These are phyloP conservation scores for Ochropacha duplaris DNA, from an alignment of 2,888 invertebrate genomes.

Conservation along the genomic window DNA sequence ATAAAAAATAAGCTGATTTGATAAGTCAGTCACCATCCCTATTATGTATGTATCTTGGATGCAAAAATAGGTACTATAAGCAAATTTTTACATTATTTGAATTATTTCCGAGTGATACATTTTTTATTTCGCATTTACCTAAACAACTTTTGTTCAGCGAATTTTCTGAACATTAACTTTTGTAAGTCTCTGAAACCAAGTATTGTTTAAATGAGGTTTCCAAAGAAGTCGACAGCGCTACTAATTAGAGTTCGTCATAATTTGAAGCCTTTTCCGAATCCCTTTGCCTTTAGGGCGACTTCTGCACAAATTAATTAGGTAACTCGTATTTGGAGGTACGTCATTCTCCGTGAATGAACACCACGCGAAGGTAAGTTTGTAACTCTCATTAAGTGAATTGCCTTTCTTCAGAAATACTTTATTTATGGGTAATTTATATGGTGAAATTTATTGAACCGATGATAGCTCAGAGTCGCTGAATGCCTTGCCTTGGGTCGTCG, in stretches of 20 bases:
- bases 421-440: too few relatives aligned
- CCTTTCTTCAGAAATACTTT: background rate
- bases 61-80: too few relatives aligned
- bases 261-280: constrained; percentile 11
- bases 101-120: too few relatives aligned
- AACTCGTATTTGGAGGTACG: background rate
- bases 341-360: background rate
- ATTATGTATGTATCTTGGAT: too few relatives aligned
- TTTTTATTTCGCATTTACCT: too few relatives aligned
- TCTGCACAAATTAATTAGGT: constrained; percentile 3
- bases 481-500: too few relatives aligned
- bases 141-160: background rate
- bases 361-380: background rate
- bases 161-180: background rate
- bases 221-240: background rate
- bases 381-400: background rate
- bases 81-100: too few relatives aligned
- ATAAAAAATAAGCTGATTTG: too few relatives aligned
- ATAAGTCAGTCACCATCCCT: too few relatives aligned
- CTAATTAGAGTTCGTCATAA: constrained; percentile 12
- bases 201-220: background rate
- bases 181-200: background rate
- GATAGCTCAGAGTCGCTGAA: too few relatives aligned
- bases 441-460: too few relatives aligned
- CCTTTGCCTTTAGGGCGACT: constrained; percentile 1